These are phyloP conservation scores for Lasioglossum pauxillum DNA, from an alignment of 2,888 invertebrate genomes.

Conservation along the genomic window DNA sequence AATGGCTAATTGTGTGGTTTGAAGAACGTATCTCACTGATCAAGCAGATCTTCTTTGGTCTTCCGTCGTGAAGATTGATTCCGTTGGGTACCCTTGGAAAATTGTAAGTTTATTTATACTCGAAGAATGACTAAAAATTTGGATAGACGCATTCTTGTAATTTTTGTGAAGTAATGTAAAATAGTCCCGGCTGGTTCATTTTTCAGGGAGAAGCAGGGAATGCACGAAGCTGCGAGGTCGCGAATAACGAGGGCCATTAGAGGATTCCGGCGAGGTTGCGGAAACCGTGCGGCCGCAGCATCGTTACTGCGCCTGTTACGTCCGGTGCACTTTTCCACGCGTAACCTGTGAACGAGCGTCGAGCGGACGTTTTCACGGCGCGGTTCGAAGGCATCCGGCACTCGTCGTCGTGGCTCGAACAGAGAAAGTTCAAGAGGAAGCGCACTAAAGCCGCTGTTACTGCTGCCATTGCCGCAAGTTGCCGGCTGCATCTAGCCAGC, in stretches of 20 bases:
- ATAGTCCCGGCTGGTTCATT: no score
- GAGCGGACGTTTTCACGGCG: slow-evolving; percentile 50
- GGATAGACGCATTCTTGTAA: no score
- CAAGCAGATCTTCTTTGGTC: neutral
- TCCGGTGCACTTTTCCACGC: slow-evolving; percentile 44
- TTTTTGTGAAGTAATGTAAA: no score
- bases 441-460: slow-evolving; percentile 13
- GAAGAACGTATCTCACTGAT: neutral
- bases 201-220: neutral
- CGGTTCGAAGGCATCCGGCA: slow-evolving; percentile 39
- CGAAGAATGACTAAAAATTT: no score
- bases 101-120: no score
- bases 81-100: no score
- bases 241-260: neutral
- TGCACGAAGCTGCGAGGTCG: neutral
- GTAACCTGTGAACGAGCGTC: slow-evolving; percentile 43
- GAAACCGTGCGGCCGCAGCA: slow-evolving; percentile 29
- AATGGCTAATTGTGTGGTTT: neutral
- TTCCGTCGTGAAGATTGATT: no score
- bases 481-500: neutral
- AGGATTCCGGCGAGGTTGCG: slow-evolving; percentile 24
- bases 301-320: slow-evolving; percentile 49
- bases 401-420: slow-evolving; percentile 20
- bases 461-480: neutral
- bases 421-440: slow-evolving; percentile 57